Percentiles rank a stretch among this genome's conserved stretches.
Evolutionary conservation across 2,797 vertebrate species (phyloP).

Genomic region (Ara ararauna): DNA sequence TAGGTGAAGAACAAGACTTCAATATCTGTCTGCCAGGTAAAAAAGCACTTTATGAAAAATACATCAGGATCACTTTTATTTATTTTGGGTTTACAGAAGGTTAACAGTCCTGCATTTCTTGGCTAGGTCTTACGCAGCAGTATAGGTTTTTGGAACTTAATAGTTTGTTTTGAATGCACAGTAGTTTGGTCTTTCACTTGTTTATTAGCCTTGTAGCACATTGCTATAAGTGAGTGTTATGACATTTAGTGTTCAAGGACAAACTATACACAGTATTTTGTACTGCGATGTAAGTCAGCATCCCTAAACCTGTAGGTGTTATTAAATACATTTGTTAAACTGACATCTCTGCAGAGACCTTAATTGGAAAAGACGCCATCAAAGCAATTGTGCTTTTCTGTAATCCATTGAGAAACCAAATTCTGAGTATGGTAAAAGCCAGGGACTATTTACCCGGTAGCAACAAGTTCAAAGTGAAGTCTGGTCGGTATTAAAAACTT

Average conservation of each 20-base stretch:
- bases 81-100: neutral
- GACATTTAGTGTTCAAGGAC: neutral
- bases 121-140: neutral
- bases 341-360: neutral
- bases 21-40: neutral
- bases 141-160: neutral
- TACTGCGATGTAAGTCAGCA: neutral
- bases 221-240: neutral
- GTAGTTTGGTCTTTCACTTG: neutral
- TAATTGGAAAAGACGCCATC: neutral
- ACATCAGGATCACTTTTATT: neutral
- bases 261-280: neutral
- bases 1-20: neutral
- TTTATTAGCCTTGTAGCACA: neutral
- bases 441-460: neutral
- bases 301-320: neutral
- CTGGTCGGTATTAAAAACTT: neutral
- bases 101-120: neutral
- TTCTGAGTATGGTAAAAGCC: neutral
- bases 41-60: neutral
- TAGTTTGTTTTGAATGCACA: neutral
- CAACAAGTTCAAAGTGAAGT: neutral
- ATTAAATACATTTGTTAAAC: neutral
- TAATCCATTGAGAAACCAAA: neutral
- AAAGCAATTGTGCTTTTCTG: neutral